Base-by-base conservation (phyloP, 2,113 vertebrate genomes). In the Anser brachyrhynchus region DNA sequence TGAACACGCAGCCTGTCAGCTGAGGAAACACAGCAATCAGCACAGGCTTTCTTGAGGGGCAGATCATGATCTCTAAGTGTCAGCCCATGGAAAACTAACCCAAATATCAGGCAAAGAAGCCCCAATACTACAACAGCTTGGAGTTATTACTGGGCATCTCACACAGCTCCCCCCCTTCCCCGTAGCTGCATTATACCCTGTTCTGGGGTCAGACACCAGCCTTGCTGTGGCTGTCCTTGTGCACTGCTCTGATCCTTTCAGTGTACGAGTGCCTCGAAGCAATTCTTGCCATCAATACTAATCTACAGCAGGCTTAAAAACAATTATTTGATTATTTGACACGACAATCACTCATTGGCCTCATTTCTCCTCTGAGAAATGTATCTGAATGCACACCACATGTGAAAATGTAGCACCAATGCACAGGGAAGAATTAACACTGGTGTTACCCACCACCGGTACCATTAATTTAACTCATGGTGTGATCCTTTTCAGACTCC, bases 1-100 rank as follows among this genome's bases (percentile, higher is more conserved):
- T 3, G 10, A 66, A 17, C 9, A 29, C 5, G 5, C 4, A 49
- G 69, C 29, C 28, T 2, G 0, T 23, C 15, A n/a, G 13, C 4
- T 18, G 35, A 67, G 10, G 26, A 44, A 89, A 8, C 26, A 10
- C n/a, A 76, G 2, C 8, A 17, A 1, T 31, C 35, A 54, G 20
- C 1, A 3, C 25, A 66, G 49, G 21, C 41, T 78, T 80, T 84
- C 61, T 74, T 64, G 44, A 22, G 26, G 73, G 22, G 20, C 39
- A 84, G 69, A 66, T 15, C 0, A 1, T 0, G 2, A 35, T 20
- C n/a, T 92, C 26, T 25, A 64, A 76, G 35, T 31, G 54, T n/a
- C n/a, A 61, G 6, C 54, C 44, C 10, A 3, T 13, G 23, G 28
- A 88, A 74, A 67, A 7, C 7, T 58, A 46, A 43, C 37, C 28